Evolutionary conservation across 2,888 invertebrate species (phyloP), one percentile per base, ranked within the genome.

Genomic region (Lamproptera curius): DNA sequence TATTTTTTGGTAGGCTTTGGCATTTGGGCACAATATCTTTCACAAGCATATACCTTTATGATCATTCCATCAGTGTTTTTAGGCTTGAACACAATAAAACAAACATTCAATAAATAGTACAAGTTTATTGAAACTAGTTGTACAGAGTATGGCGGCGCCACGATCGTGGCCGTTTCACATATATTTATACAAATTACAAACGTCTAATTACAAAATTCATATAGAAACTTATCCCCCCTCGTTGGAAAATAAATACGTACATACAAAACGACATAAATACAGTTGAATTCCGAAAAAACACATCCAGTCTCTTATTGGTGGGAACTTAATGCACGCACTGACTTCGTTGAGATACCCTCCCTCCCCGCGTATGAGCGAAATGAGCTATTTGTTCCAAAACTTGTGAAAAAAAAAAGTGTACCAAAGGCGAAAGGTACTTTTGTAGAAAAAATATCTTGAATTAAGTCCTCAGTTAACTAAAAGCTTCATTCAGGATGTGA

Each of bases 41-140:
- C n/a, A n/a, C n/a, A n/a, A n/a, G n/a, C n/a, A n/a, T n/a, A n/a
- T n/a, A n/a, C n/a, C n/a, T n/a, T n/a, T n/a, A n/a, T n/a, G n/a
- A n/a, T n/a, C n/a, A n/a, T 20, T 20, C 20, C 3, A 20, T 20
- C 20, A 20, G 20, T 20, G 20, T 20, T 20, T n/a, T n/a, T n/a
- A n/a, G n/a, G n/a, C n/a, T n/a, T n/a, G n/a, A n/a, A n/a, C n/a
- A n/a, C n/a, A n/a, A n/a, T n/a, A n/a, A n/a, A n/a, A 38, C 1
- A 2, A 11, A 39, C 42, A 42, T 49, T 76, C 71, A 77, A 80
- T 80, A 80, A 80, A 80, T 79, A 78, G 66, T 77, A 73, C 67
- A 74, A 68, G 77, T 80, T 69, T 80, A 79, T 68, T 75, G 66
- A 63, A 58, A 55, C 49, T 65, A 65, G 58, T 70, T 62, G 67